Evolutionary conservation across 2,888 invertebrate genomes (phyloP).

Genomic region (Axea sp.): DNA sequence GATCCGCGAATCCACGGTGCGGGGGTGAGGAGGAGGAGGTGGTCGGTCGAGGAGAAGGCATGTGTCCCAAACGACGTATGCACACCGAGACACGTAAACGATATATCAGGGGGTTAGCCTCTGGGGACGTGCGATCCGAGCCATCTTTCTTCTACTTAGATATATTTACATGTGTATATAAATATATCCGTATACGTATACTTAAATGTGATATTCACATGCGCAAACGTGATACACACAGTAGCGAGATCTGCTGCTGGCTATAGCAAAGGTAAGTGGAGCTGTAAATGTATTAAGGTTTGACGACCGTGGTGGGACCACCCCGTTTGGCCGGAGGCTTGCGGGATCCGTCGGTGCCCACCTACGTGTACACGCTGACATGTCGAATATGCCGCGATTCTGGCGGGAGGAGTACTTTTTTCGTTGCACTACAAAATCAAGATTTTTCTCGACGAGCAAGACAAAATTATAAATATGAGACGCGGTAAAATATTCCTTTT

Average conservation of each 20-base stretch:
- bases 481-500: conserved; percentile 49
- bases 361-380: conserved; percentile 51
- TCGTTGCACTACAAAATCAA: conserved; percentile 35
- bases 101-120: conserved; percentile 80
- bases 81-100: conserved; percentile 79
- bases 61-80: conserved; percentile 79
- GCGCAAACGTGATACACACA: conserved; percentile 76
- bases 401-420: conserved; percentile 29
- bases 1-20: conserved; percentile 69
- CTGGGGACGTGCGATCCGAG: conserved; percentile 78
- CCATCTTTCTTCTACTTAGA: conserved; percentile 78
- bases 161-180: conserved; percentile 57
- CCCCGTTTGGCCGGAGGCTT: conserved; percentile 68
- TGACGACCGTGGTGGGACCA: conserved; percentile 77
- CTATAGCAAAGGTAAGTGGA: conserved; percentile 65
- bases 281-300: conserved; percentile 79
- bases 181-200: conserved; percentile 29
- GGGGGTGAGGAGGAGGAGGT: conserved; percentile 53
- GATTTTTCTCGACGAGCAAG: conserved; percentile 48
- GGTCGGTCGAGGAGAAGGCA: conserved; percentile 67
- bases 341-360: conserved; percentile 43
- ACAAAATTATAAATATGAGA: conserved; percentile 59
- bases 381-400: conserved; percentile 54
- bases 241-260: conserved; percentile 72
- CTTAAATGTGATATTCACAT: conserved; percentile 74